Percentiles rank a stretch among this genome's conserved stretches.
phyloP scores from a whole-genome alignment of 1,140 invertebrate species.

The Nilaparvata lugens region DNA sequence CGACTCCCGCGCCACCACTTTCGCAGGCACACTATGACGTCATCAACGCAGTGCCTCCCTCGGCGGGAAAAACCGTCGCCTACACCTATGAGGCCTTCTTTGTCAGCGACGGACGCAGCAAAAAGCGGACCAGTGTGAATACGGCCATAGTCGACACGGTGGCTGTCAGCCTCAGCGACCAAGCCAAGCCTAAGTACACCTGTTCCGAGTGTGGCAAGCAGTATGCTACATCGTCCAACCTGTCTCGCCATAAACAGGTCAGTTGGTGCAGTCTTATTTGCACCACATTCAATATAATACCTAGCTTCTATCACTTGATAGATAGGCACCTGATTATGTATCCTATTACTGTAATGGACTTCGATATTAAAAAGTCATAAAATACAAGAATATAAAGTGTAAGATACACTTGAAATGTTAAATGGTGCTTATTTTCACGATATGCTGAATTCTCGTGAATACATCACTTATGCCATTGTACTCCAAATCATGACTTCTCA shows the following conservation, averaged over 20 bases:
- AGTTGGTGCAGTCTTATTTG: neutral
- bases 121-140: slow-evolving; percentile 34
- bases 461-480: no score
- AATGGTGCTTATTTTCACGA: no score
- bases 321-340: no score
- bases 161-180: neutral
- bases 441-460: no score
- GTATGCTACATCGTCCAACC: slow-evolving; percentile 93
- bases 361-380: no score
- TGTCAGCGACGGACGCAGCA: slow-evolving; percentile 85
- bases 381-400: no score
- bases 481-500: no score
- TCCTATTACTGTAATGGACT: no score
- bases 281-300: neutral
- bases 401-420: no score
- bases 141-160: neutral
- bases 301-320: no score
- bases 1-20: slow-evolving; percentile 50
- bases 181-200: slow-evolving; percentile 49
- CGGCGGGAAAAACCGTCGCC: slow-evolving; percentile 55
- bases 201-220: slow-evolving; percentile 93
- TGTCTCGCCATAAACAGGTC: slow-evolving; percentile 78
- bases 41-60: slow-evolving; percentile 23
- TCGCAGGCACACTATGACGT: neutral
- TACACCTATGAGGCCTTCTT: slow-evolving; percentile 96